Conservation (phyloP, 1,140 invertebrate species). For the Ips nitidus region DNA sequence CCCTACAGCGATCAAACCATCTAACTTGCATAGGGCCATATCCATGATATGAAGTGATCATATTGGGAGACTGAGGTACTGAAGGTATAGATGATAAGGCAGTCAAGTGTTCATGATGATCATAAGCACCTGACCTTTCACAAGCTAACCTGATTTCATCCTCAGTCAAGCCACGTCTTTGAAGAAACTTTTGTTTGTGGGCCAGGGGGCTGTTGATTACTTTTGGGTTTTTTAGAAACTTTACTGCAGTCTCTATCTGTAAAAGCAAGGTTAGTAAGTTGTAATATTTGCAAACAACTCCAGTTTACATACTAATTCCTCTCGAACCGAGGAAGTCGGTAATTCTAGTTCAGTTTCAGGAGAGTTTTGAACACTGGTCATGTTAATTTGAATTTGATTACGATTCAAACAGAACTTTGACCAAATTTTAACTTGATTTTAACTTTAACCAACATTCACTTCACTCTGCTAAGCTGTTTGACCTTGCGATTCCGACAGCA, state of each 20-base stretch:
- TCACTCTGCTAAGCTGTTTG: no score
- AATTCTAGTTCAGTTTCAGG: no score
- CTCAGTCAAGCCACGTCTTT: slow-evolving; percentile 78
- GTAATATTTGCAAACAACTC: background rate
- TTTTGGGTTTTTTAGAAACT: slow-evolving; percentile 83
- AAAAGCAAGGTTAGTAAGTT: slow-evolving; percentile 13
- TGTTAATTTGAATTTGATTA: no score
- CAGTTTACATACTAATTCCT: background rate
- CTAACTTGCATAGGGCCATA: slow-evolving; percentile 47
- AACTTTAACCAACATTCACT: no score
- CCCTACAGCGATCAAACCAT: slow-evolving; percentile 62
- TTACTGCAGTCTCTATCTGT: slow-evolving; percentile 81
- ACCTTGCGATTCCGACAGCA: no score
- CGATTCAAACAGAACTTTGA: no score
- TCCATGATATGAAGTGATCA: slow-evolving; percentile 22
- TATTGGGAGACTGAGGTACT: slow-evolving; percentile 30
- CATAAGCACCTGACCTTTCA: slow-evolving; percentile 60
- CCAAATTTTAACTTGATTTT: no score
- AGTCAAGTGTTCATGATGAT: slow-evolving; percentile 39
- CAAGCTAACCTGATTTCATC: slow-evolving; percentile 75
- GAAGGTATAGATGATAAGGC: slow-evolving; percentile 8
- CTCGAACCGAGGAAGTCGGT: background rate
- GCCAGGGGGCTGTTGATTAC: slow-evolving; percentile 71
- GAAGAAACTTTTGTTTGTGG: slow-evolving; percentile 78
- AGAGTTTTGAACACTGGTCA: no score